These are phyloP conservation scores for Eupithecia subfuscata DNA, from an alignment of 2,888 invertebrate species.

Conservation along the genomic window DNA sequence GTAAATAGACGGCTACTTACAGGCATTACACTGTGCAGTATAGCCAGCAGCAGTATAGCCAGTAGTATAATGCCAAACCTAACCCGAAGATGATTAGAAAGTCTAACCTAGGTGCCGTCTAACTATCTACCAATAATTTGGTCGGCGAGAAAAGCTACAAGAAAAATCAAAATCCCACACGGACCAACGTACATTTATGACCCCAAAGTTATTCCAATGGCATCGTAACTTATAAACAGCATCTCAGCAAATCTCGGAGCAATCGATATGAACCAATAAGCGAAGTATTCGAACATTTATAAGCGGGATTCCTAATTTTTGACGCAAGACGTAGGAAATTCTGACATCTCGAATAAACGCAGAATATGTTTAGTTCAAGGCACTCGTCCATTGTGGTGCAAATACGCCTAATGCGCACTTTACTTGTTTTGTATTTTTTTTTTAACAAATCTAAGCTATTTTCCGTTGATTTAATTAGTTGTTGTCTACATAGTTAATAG, in stretches of 20 bases:
- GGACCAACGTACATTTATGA: background rate
- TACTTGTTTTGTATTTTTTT: background rate
- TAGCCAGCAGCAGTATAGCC: no score
- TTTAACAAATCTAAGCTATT: background rate
- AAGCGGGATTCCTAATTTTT: slow-evolving; percentile 14
- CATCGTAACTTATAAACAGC: slow-evolving; percentile 32
- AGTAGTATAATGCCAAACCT: no score
- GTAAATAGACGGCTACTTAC: no score
- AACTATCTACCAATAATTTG: no score
- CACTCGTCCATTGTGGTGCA: background rate
- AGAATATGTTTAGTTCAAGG: background rate
- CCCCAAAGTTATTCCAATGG: slow-evolving; percentile 22
- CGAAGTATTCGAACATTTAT: slow-evolving; percentile 24
- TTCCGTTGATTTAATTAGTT: no score
- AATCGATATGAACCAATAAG: slow-evolving; percentile 22
- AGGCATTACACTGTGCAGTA: no score
- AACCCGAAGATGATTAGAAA: no score
- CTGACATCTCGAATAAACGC: background rate
- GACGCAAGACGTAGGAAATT: background rate
- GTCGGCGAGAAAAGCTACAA: no score
- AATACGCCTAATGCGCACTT: background rate
- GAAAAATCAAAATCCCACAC: background rate
- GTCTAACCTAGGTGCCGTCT: no score
- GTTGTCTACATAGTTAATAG: background rate
- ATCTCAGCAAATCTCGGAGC: slow-evolving; percentile 25